Percentiles rank a stretch among this genome's conserved stretches.
Conservation (phyloP, 35 echinoderm and acorn worm genomes). For the Hemicentrotus pulcherrimus region DNA sequence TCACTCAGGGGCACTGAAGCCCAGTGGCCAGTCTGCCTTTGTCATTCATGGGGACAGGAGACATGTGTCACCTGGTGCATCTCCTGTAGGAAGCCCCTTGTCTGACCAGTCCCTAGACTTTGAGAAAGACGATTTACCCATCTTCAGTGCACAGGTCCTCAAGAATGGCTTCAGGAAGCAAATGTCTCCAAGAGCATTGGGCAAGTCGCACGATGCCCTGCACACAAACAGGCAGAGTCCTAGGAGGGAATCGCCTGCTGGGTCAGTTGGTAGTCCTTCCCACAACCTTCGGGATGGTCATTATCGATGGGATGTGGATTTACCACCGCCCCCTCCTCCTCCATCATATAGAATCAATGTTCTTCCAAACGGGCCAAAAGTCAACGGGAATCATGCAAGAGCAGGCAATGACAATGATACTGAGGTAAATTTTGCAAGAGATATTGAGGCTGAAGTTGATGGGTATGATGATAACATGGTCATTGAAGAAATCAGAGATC, state of each 20-base stretch:
- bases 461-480: constrained; percentile 32
- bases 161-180: constrained; percentile 41
- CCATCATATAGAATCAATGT: background rate
- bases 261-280: constrained; percentile 2
- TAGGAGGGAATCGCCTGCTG: background rate
- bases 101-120: constrained; percentile 44
- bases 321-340: constrained; percentile 32
- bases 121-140: constrained; percentile 45
- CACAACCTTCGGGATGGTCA: background rate
- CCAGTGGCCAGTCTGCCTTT: constrained; percentile 40
- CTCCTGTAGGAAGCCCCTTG: constrained; percentile 32
- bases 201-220: background rate
- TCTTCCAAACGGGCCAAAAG: background rate
- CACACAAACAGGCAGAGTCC: constrained; percentile 23
- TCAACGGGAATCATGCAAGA: background rate
- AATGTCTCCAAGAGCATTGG: constrained; percentile 13
- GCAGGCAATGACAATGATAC: background rate
- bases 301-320: constrained; percentile 23
- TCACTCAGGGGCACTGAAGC: constrained; percentile 7
- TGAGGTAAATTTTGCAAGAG: constrained; percentile 19
- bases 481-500: constrained; percentile 27
- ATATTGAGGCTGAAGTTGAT: constrained; percentile 32
- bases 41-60: constrained; percentile 35
- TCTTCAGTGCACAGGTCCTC: constrained; percentile 38
- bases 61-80: background rate